Percentiles rank a stretch among this genome's conserved stretches.
Conservation (phyloP, 2,888 invertebrate genomes). For the Dermolepida albohirtum region DNA sequence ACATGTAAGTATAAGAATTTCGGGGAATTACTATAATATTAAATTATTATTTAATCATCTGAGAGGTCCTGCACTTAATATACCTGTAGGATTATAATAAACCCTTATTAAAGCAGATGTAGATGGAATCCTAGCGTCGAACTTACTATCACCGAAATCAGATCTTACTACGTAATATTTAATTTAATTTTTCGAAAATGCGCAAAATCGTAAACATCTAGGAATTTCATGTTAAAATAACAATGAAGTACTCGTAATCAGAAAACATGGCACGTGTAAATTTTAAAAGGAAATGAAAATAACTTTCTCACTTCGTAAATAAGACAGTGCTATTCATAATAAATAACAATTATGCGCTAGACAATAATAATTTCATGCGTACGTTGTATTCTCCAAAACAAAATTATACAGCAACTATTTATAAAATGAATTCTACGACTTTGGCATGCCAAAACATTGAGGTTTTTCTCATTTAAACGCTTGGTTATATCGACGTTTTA, state of each 20-base stretch:
- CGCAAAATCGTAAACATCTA: too few species aligned
- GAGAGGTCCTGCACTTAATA: too few species aligned
- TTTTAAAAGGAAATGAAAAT: slow-evolving; percentile 19
- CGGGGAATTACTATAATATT: too few species aligned
- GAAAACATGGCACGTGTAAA: slow-evolving; percentile 9
- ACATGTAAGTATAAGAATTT: too few species aligned
- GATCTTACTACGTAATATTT: too few species aligned
- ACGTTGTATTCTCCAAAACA: slow-evolving; percentile 16
- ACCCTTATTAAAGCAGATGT: too few species aligned
- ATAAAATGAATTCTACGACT: slow-evolving; percentile 10
- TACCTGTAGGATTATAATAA: too few species aligned
- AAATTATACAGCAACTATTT: slow-evolving; percentile 16
- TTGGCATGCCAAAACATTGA: slow-evolving; percentile 9
- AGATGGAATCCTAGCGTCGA: too few species aligned
- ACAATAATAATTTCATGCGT: slow-evolving; percentile 34
- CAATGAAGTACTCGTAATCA: background rate
- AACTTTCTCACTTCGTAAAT: slow-evolving; percentile 17
- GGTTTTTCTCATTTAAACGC: slow-evolving; percentile 9
- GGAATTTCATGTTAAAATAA: background rate
- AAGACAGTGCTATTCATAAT: background rate
- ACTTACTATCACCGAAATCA: too few species aligned
- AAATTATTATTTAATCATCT: too few species aligned
- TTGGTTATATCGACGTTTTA: background rate
- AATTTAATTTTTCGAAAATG: too few species aligned
- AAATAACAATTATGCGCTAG: slow-evolving; percentile 21